Evolutionary conservation across 1,140 invertebrate species (phyloP), one percentile per base, ranked within the genome.

Genomic region (Macrostomum lignano): DNA sequence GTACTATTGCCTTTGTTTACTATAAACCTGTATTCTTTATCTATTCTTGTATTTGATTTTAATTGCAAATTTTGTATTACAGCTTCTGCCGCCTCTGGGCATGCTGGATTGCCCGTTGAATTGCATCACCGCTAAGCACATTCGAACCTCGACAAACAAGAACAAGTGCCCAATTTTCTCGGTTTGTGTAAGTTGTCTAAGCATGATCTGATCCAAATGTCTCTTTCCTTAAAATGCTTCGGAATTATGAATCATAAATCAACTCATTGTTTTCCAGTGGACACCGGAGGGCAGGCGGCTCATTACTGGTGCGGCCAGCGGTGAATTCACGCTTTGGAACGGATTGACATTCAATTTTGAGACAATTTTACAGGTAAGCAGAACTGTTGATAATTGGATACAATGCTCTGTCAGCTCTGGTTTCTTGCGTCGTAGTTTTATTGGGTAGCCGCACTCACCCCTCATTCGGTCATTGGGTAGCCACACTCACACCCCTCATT

Each of bases 281-380:
- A 96, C 91, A 5, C 86, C 88, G 2, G 91, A 98, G 61, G 91
- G 91, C 14, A 67, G 91, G 37, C 66, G 91, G 39, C 61, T 98
- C 33, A 78, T 98, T 2, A 96, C 88, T 7, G 91, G 91, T 3
- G 84, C 91, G 9, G 93, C 84, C 1, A 91, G 81, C 41, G 91
- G 91, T 15, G 91, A 98, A 60, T 98, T 98, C 51, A 98, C 91
- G 0, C 61, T 98, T 2, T 98, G 91, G 91, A 96, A 96, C 66
- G 88, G 91, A 13, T 66, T 96, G 5, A 96, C 88, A 6, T 98
- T 98, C 58, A 98, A 98, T 63, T 98, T 98, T 65, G 91, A 98
- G 65, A 98, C 91, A 25, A 98, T 98, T 57, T 63, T 96, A 26
- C 91, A 98, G 69, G 78, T 82, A 61, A 53, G 44, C 52, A 23